Conservation (phyloP, 2,113 vertebrate genomes). For the Helogale parvula region DNA sequence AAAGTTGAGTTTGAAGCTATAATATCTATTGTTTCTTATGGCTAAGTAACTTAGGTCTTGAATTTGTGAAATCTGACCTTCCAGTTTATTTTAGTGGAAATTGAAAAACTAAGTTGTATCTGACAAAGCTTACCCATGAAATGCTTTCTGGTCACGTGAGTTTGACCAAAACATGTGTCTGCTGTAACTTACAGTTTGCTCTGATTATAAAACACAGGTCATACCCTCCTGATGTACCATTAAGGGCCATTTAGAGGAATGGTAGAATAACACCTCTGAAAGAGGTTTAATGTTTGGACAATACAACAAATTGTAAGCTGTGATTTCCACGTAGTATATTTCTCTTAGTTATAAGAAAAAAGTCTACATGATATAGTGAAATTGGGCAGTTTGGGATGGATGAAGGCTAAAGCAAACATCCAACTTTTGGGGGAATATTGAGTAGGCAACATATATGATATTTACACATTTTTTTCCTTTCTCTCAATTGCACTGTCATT, state of each 20-base stretch:
- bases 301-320: neutral
- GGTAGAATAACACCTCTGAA: neutral
- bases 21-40: neutral
- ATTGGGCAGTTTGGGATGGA: neutral
- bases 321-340: neutral
- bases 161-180: neutral
- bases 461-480: neutral
- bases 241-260: neutral
- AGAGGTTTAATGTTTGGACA: neutral
- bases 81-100: constrained; percentile 24
- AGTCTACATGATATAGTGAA: neutral
- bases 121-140: neutral
- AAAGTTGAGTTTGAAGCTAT: neutral
- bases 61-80: neutral
- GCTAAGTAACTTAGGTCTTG: neutral
- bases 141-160: neutral
- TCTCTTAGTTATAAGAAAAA: neutral
- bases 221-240: neutral
- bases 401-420: neutral
- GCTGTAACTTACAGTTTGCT: neutral
- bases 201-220: neutral
- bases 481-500: neutral
- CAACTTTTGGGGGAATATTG: neutral
- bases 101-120: neutral
- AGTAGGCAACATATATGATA: neutral